Percentiles rank a stretch among this genome's conserved stretches.
These are phyloP conservation scores for Mesocricetus auratus DNA, from an alignment of 2,113 vertebrate genomes.

Conservation along the genomic window DNA sequence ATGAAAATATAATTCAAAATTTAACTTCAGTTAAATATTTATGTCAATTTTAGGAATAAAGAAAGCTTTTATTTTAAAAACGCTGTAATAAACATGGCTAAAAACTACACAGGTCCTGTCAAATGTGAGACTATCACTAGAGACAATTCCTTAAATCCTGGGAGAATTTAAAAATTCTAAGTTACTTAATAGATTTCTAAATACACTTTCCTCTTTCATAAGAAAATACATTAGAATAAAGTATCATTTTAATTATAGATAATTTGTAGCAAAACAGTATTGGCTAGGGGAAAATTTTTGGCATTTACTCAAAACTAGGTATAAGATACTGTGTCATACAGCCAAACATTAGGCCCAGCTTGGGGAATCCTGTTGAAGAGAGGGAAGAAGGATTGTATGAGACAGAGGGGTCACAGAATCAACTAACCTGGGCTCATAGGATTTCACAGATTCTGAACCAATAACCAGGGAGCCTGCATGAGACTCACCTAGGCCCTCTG, in stretches of 20 bases:
- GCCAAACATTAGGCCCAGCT: not conserved
- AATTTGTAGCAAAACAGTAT: not conserved
- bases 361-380: not conserved
- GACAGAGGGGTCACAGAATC: not conserved
- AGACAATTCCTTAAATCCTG: slow-evolving; percentile 9
- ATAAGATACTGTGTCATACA: not conserved
- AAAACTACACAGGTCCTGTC: not conserved
- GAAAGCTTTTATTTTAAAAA: slow-evolving; percentile 26
- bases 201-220: not conserved
- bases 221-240: not conserved
- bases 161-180: not conserved
- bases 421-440: not conserved
- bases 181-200: slow-evolving; percentile 38
- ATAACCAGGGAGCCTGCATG: not conserved
- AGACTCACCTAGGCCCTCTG: not conserved
- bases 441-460: not conserved
- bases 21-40: slow-evolving; percentile 54
- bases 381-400: not conserved
- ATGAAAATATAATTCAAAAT: slow-evolving; percentile 44
- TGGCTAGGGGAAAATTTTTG: not conserved
- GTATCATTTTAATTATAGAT: not conserved
- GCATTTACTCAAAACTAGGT: not conserved
- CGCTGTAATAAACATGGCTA: not conserved
- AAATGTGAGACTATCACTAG: not conserved
- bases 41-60: slow-evolving; percentile 12